These are phyloP conservation scores for Hyles lineata DNA, from an alignment of 2,888 invertebrate genomes.

Conservation along the genomic window DNA sequence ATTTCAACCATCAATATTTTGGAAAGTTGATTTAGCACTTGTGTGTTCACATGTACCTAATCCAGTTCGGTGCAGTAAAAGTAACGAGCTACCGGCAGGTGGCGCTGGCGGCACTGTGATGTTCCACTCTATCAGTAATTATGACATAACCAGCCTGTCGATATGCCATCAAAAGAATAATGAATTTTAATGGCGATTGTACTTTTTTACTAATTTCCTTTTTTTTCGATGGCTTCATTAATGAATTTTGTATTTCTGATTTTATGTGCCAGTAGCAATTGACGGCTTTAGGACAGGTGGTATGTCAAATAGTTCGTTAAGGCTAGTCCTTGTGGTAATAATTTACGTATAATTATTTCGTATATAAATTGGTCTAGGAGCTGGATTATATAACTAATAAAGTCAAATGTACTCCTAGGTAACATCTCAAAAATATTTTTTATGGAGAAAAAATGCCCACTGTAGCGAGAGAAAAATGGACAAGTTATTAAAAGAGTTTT, in stretches of 20 bases:
- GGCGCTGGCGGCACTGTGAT: conserved; percentile 46
- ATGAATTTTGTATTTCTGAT: conserved; percentile 22
- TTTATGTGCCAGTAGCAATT: conserved; percentile 18
- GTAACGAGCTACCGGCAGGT: conserved; percentile 61
- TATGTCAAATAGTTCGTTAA: not conserved
- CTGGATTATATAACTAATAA: no score
- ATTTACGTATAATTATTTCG: not conserved
- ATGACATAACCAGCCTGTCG: conserved; percentile 32
- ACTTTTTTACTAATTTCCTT: conserved; percentile 15
- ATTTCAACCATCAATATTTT: not conserved
- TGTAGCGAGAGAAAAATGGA: no score
- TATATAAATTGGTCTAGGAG: not conserved
- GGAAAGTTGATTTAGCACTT: conserved; percentile 28
- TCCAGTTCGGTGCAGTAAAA: conserved; percentile 52
- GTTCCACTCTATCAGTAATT: conserved; percentile 29
- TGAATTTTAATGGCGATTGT: conserved; percentile 30
- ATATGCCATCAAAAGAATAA: conserved; percentile 29
- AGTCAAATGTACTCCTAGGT: no score
- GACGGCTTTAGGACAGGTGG: conserved; percentile 22
- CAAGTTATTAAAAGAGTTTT: no score
- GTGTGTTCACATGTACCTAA: conserved; percentile 40
- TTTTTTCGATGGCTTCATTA: conserved; percentile 23
- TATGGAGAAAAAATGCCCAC: no score
- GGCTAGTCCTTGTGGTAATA: not conserved
- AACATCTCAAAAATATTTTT: no score